Evolutionary conservation across 2,113 vertebrate species (phyloP), one percentile per base, ranked within the genome.

Genomic region (Lepidothrix coronata): DNA sequence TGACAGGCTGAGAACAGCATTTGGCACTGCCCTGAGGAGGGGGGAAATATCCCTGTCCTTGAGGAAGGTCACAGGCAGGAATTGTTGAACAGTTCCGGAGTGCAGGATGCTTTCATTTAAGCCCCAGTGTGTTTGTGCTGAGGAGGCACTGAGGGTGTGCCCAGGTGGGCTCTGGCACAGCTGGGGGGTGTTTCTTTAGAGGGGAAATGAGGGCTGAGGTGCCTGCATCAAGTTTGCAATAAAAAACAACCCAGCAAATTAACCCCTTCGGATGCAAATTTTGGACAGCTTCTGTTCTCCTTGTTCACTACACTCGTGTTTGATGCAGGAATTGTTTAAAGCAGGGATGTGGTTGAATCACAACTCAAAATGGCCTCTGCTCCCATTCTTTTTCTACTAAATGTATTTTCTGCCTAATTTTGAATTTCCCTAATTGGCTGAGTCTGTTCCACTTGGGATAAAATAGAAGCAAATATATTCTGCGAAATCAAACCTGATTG

Each of bases 1-100:
- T 3, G 6, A 76, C 21, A 24, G 68, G 94, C 96, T 95, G 84
- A 67, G 63, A 80, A 15, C 82, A 83, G 93, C 94, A 21, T 21
- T 76, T 77, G 4, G 1, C 86, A 9, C 54, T 8, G 3, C n/a
- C 62, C 81, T 46, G 30, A 41, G 37, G 62, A 11, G 3, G 20
- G 31, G 61, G 30, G 21, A 16, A 11, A 30, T 4, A 24, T 55
- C 76, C 84, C 52, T 73, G 91, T 24, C 89, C 95, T 97, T 95
- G 78, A 74, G 61, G 4, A 92, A 97, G 91, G 95, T 37, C 89
- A 71, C 2, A 85, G 30, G 43, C 21, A 93, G 39, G 31, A 9
- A 12, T 23, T n/a, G 30, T 5, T 11, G 37, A 25, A n/a, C 33
- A 30, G 35, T 44, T 72, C 8, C n/a, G 13, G 77, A 76, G 65